Conservation (phyloP, 2,888 invertebrate species). For the Morpho helenor region DNA sequence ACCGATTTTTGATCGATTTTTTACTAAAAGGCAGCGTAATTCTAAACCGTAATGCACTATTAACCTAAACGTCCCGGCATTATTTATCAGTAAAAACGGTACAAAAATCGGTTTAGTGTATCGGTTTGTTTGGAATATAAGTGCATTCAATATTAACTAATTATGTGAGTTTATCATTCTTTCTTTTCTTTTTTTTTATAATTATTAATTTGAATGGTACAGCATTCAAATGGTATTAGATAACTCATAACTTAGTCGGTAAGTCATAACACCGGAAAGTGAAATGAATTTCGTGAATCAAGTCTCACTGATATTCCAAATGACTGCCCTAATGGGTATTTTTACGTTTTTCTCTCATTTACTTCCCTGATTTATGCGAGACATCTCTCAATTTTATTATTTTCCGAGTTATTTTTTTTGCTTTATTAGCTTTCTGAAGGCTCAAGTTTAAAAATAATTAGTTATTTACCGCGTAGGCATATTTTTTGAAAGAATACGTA, state of each 20-base stretch:
- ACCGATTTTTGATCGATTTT: too few species aligned
- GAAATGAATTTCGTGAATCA: slow-evolving; percentile 60
- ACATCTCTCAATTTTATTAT: slow-evolving; percentile 56
- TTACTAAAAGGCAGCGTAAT: too few species aligned
- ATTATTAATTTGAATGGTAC: neutral
- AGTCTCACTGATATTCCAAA: slow-evolving; percentile 56
- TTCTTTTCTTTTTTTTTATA: too few species aligned
- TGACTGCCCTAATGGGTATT: slow-evolving; percentile 60
- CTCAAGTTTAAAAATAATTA: slow-evolving; percentile 10
- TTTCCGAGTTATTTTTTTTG: slow-evolving; percentile 25
- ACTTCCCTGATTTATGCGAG: slow-evolving; percentile 57
- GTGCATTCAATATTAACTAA: too few species aligned
- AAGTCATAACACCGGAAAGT: slow-evolving; percentile 36
- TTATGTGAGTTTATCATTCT: too few species aligned
- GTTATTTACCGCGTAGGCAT: too few species aligned
- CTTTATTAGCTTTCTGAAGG: slow-evolving; percentile 8
- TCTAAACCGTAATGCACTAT: too few species aligned
- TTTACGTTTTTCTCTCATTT: slow-evolving; percentile 59
- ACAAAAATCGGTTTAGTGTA: too few species aligned
- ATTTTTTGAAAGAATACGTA: too few species aligned
- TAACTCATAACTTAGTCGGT: slow-evolving; percentile 27
- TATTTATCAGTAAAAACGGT: too few species aligned
- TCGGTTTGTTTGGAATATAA: too few species aligned
- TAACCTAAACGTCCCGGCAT: too few species aligned
- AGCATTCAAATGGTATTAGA: slow-evolving; percentile 24